Base-by-base conservation (phyloP, 2,113 vertebrate genomes). In the Esox niger region DNA sequence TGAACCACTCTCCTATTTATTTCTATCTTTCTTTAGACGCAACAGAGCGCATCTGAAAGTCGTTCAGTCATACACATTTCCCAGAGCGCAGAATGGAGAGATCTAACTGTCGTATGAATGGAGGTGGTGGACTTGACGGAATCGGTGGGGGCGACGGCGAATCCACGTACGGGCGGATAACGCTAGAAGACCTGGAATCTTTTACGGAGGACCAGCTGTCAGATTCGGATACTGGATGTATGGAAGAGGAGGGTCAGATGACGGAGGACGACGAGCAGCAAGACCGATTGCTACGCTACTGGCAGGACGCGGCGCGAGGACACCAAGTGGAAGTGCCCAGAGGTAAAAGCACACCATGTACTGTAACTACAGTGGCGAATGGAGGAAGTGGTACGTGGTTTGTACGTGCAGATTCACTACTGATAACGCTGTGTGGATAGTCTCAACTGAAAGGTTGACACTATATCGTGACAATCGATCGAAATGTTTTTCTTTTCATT, bases 321-420 rank as follows among this genome's bases (percentile, higher is more conserved):
- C 94, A 96, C 88, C 92, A 91, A 73, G 94, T 96, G 76, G 93
- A 95, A 23, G 94, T 95, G 64, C 82, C 93, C 56, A 75, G 85
- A 30, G 95, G 95, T 95, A 92, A 90, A 84, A 47, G 3, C 25
- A 31, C 31, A 52, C 8, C 3, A 30, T 6, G 30, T 7, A 49
- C 55, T 27, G 6, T 30, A n/a, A n/a, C n/a, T n/a, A 49, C 27
- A 57, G 13, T 43, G n/a, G 13, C 13, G 3, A 17, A 43, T 43
- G 13, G 38, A 43, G 38, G 17, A 43, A 43, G 38, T 43, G 17
- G 17, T 43, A 43, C 38, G 47, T 11, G n/a, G 6, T 21, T 52
- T 52, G n/a, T 8, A n/a, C 15, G n/a, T 11, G n/a, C 47, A 17
- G n/a, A 52, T 52, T n/a, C 47, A 6, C n/a, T 2, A 7, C 20